phyloP scores from a whole-genome alignment of 2,797 vertebrate species.

The Ficedula albicollis region DNA sequence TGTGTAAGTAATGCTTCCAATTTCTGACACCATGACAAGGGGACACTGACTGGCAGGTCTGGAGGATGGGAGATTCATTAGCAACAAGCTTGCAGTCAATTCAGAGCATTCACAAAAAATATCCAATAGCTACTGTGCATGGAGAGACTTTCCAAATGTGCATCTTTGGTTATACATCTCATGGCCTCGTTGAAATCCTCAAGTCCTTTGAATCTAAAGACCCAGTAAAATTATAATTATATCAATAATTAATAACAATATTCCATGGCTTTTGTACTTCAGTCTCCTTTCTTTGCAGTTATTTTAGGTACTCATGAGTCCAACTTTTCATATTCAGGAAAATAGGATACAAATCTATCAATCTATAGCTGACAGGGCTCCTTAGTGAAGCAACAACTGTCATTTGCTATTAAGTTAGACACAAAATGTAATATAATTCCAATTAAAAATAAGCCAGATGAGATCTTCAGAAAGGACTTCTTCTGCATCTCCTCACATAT shows the following conservation, averaged over 20 bases:
- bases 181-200: not conserved
- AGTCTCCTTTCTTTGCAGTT: not conserved
- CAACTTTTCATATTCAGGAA: not conserved
- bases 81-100: not conserved
- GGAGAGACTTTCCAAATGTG: not conserved
- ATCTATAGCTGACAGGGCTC: not conserved
- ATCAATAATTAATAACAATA: not conserved
- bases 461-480: constrained; percentile 39
- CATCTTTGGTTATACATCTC: not conserved
- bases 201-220: not conserved
- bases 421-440: constrained; percentile 32
- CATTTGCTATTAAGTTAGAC: not conserved
- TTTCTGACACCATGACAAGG: not conserved
- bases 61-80: not conserved
- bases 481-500: constrained; percentile 43
- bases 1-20: not conserved
- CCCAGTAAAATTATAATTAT: not conserved
- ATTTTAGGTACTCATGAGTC: not conserved
- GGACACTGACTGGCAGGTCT: not conserved
- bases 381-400: not conserved
- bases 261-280: not conserved
- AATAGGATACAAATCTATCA: not conserved
- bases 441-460: constrained; percentile 63
- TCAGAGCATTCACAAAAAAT: not conserved
- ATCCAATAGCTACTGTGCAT: not conserved